A percentile compares a stretch with the other conserved stretches of the same genome.
Evolutionary conservation across 1,140 invertebrate species (phyloP).

Genomic region (Pentalonia nigronervosa): DNA sequence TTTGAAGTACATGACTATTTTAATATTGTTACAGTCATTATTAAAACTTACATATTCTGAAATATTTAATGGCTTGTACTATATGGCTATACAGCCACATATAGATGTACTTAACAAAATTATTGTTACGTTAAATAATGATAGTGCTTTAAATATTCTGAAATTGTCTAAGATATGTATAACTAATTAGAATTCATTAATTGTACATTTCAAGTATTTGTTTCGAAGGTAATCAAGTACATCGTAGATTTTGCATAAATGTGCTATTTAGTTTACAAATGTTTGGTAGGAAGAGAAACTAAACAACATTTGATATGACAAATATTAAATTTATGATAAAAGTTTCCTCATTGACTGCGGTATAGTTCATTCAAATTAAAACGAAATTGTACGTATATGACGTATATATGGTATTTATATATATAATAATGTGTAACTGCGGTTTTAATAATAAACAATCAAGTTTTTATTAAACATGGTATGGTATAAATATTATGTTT

Average conservation of each 20-base stretch:
- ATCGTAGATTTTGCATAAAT: not conserved
- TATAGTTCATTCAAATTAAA: not conserved
- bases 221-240: not conserved
- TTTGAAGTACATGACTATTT: not conserved
- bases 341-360: not conserved
- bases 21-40: not conserved
- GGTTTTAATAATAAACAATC: too few relatives aligned
- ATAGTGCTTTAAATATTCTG: not conserved
- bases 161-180: not conserved
- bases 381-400: not conserved
- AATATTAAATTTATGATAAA: constrained; percentile 4
- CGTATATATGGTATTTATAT: too few relatives aligned
- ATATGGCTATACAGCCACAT: not conserved
- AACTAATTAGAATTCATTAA: not conserved
- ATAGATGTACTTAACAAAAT: not conserved
- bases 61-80: not conserved
- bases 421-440: too few relatives aligned
- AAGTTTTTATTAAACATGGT: too few relatives aligned
- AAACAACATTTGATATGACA: not conserved
- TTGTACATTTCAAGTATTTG: not conserved
- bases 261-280: not conserved
- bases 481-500: not conserved
- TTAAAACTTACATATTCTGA: not conserved
- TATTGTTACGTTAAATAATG: not conserved
- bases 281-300: not conserved